phyloP scores from a whole-genome alignment of 2,113 vertebrate species.

The Motacilla alba region DNA sequence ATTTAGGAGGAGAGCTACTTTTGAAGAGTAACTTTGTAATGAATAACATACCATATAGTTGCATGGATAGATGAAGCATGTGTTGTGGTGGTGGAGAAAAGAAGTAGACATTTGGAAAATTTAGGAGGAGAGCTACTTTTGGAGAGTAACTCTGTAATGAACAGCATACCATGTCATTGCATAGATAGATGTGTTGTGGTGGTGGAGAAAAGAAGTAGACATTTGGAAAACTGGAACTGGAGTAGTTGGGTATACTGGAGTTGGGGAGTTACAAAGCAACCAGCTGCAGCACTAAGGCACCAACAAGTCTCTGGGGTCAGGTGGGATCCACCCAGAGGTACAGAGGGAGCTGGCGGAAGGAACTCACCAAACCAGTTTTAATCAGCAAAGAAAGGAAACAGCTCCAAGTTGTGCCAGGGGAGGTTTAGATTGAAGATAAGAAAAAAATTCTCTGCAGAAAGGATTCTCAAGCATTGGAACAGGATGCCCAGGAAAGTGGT shows the following conservation, averaged over 20 bases:
- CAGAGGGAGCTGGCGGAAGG: neutral
- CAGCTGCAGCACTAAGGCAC: neutral
- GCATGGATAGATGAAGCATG: too few species aligned
- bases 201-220: neutral
- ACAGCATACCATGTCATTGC: neutral
- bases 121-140: neutral
- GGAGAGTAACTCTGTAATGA: neutral
- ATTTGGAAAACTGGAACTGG: neutral
- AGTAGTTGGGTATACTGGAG: neutral
- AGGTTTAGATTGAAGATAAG: neutral
- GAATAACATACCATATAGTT: neutral
- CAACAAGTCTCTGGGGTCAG: neutral
- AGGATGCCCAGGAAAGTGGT: neutral
- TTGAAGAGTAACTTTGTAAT: neutral
- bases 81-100: neutral
- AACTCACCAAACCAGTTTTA: neutral
- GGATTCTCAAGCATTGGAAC: neutral
- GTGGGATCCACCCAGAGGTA: neutral
- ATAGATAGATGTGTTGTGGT: neutral
- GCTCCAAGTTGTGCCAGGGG: neutral
- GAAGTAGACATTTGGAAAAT: neutral
- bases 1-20: neutral
- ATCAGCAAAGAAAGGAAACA: neutral
- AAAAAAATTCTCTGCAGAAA: neutral
- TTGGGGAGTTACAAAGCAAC: neutral